A percentile compares a stretch with the other conserved stretches of the same genome.
phyloP scores from a whole-genome alignment of 1,140 invertebrate genomes.

The Tetramorium alpestre region DNA sequence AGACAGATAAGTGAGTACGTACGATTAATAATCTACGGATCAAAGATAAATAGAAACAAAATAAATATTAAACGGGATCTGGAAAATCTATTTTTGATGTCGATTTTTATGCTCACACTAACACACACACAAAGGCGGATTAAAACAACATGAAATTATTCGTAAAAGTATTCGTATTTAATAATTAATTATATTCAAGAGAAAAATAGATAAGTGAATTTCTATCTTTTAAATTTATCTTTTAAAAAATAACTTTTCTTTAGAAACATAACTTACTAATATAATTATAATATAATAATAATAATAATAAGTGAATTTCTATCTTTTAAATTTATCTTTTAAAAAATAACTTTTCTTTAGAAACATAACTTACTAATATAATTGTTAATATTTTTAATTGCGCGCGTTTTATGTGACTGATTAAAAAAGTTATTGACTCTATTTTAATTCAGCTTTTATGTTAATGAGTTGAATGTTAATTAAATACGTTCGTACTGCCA shows the following conservation, averaged over 20 bases:
- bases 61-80: conserved; percentile 9
- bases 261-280: no score
- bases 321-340: no score
- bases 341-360: background rate
- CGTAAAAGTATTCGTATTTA: background rate
- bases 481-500: background rate
- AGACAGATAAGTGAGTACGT: background rate
- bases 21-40: conserved; percentile 12
- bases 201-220: background rate
- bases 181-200: background rate
- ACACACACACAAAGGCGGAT: background rate
- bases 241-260: background rate
- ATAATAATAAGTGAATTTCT: background rate
- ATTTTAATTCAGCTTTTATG: background rate
- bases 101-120: background rate
- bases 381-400: background rate
- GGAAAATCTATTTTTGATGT: conserved; percentile 10
- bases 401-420: background rate
- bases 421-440: background rate
- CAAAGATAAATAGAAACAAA: conserved; percentile 12
- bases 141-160: background rate
- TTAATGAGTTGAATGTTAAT: background rate
- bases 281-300: no score
- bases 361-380: background rate
- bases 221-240: no score